Conservation (phyloP, 2,113 vertebrate genomes). For the Pelvicachromis taeniatus region DNA sequence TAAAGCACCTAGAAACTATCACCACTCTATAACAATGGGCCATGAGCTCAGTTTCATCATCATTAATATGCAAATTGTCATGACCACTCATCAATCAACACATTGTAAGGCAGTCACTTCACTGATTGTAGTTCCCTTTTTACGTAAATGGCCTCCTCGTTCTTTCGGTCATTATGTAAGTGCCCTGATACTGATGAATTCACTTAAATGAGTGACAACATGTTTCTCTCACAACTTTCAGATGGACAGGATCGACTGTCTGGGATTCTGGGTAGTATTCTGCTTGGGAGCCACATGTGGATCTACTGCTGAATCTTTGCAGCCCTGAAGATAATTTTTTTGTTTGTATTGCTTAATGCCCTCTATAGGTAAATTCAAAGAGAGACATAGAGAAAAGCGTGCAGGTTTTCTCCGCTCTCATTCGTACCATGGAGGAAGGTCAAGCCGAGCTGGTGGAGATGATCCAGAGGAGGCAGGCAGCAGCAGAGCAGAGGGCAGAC, state of each 20-base stretch:
- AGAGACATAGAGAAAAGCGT: slow-evolving; percentile 58
- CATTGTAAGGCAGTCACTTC: not conserved
- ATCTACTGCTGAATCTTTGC: not conserved
- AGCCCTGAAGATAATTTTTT: fast-evolving
- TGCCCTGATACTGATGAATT: not conserved
- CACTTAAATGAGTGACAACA: not conserved
- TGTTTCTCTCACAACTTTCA: fast-evolving
- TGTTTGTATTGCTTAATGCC: not conserved
- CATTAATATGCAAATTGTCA: fast-evolving
- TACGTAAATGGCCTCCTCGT: not conserved
- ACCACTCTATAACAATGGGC: not conserved
- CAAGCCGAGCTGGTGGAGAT: slow-evolving; percentile 50
- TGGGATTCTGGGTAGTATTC: not conserved
- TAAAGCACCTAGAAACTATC: not conserved
- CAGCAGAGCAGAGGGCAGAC: slow-evolving; percentile 51
- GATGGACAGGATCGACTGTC: not conserved
- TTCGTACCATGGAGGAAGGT: slow-evolving; percentile 48
- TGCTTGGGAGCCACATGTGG: fast-evolving
- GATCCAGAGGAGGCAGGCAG: slow-evolving; percentile 60
- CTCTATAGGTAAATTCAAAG: slow-evolving; percentile 55
- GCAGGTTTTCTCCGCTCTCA: slow-evolving; percentile 58
- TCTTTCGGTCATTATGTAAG: fast-evolving
- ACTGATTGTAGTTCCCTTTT: not conserved
- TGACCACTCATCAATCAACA: not conserved
- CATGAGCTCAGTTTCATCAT: not conserved